A percentile compares a stretch with the other conserved stretches of the same genome.
Evolutionary conservation across 2,113 vertebrate species (phyloP).

Genomic region (Maccullochella peelii): DNA sequence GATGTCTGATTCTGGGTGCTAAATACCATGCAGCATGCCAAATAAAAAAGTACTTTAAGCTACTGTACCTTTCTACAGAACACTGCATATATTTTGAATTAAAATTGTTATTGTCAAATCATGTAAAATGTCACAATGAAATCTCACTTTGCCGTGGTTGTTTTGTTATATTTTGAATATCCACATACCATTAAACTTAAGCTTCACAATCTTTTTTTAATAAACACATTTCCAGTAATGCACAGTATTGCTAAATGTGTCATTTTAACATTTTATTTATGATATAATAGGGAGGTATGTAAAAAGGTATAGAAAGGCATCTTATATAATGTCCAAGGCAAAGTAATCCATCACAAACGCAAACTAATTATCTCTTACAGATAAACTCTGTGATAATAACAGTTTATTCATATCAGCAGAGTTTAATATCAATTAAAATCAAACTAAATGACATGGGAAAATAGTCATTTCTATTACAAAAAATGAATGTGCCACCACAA

Average conservation of each 20-base stretch:
- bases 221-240: background rate
- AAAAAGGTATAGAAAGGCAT: background rate
- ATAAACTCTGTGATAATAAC: background rate
- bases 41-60: background rate
- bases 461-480: background rate
- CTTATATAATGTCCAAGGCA: background rate
- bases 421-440: background rate
- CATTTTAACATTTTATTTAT: background rate
- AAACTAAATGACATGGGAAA: background rate
- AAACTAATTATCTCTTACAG: background rate
- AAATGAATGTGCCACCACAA: background rate
- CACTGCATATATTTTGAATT: background rate
- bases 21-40: background rate
- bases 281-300: background rate
- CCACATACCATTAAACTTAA: background rate
- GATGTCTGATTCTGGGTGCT: background rate
- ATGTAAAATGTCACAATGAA: conserved; percentile 5
- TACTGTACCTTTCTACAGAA: background rate
- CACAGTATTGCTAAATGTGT: background rate
- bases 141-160: background rate
- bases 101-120: background rate
- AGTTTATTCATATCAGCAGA: background rate
- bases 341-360: background rate
- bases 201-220: background rate
- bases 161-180: conserved; percentile 2